Conservation (phyloP, 2,113 vertebrate genomes). For the Merops nubicus region DNA sequence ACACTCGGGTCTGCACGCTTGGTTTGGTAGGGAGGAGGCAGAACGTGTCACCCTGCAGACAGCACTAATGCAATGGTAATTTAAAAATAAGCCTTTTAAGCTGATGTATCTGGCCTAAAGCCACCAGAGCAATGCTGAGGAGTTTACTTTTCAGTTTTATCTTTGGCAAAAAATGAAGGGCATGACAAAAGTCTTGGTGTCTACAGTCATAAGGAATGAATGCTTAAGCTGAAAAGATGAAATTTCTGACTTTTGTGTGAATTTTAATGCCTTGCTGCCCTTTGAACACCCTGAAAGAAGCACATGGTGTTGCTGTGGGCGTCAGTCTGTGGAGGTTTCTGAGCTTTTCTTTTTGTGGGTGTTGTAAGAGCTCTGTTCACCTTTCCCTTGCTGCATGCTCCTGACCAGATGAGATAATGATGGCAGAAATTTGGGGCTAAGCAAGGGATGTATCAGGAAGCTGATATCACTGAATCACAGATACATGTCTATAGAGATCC, state of each 20-base stretch:
- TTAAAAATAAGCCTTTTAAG: constrained; percentile 25
- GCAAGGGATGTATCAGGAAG: not conserved
- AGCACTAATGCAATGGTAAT: not conserved
- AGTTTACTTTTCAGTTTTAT: not conserved
- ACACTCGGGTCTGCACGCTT: not conserved
- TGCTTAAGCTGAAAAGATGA: not conserved
- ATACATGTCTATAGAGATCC: not conserved
- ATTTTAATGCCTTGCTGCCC: not conserved
- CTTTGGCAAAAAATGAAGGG: accelerated
- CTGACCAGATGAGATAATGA: not conserved
- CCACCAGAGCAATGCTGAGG: not conserved
- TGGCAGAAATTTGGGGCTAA: not conserved
- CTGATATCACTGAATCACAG: not conserved
- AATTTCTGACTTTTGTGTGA: not conserved
- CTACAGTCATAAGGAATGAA: not conserved
- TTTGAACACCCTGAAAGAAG: not conserved
- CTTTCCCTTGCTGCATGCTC: not conserved
- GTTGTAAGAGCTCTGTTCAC: not conserved
- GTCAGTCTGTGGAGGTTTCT: not conserved
- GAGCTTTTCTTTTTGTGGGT: no score
- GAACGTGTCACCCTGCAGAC: not conserved
- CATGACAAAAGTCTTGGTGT: not conserved
- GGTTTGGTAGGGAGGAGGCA: not conserved
- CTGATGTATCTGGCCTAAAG: not conserved
- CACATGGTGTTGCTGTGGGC: not conserved